phyloP scores from a whole-genome alignment of 2,113 vertebrate species.

The Amia ocellicauda region DNA sequence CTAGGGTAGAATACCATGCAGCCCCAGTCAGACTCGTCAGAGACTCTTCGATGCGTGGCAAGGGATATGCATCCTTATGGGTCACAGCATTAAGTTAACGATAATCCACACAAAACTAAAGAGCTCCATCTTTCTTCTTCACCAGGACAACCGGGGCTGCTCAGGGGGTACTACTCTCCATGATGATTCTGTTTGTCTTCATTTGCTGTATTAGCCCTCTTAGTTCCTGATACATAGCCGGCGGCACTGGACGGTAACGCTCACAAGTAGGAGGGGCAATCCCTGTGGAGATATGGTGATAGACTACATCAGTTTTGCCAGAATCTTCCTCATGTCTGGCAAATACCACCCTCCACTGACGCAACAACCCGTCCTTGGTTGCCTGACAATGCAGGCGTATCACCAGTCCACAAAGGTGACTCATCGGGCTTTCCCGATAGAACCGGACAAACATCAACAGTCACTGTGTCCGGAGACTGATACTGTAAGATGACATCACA shows the following conservation, averaged over 20 bases:
- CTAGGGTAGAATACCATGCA: background rate
- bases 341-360: background rate
- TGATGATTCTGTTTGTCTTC: background rate
- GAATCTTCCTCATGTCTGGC: background rate
- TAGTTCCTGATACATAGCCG: background rate
- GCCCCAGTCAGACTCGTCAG: background rate
- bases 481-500: background rate
- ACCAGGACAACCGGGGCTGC: slow-evolving; percentile 4
- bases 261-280: background rate
- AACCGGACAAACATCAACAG: background rate
- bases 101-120: background rate
- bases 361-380: background rate
- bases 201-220: background rate
- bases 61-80: background rate
- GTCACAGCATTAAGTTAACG: background rate
- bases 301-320: background rate
- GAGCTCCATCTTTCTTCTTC: background rate
- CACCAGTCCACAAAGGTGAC: background rate
- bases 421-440: background rate
- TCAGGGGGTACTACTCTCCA: background rate
- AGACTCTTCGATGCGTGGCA: background rate
- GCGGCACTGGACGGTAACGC: no score
- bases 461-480: background rate
- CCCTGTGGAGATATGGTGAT: background rate
- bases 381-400: background rate